Conservation (phyloP, 1,140 invertebrate genomes). For the Pseudomyrmex gracilis region DNA sequence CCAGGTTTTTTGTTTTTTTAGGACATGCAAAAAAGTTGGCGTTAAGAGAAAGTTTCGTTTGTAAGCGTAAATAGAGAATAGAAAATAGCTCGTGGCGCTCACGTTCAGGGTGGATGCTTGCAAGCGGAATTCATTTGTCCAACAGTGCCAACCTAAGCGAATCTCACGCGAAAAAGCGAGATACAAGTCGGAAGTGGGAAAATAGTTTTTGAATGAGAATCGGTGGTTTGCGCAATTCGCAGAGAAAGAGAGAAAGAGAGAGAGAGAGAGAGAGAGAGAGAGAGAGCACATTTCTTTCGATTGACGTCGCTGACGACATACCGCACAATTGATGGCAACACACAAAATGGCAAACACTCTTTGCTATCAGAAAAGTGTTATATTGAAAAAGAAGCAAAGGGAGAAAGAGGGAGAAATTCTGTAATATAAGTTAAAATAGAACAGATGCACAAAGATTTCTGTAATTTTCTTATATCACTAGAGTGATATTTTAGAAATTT, state of each 20-base stretch:
- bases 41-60: neutral
- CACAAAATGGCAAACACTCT: neutral
- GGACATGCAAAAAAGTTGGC: neutral
- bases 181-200: constrained; percentile 27
- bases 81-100: constrained; percentile 15
- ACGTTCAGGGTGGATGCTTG: constrained; percentile 30
- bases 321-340: no score
- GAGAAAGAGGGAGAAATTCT: no score
- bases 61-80: constrained; percentile 44
- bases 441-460: no score
- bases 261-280: no score
- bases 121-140: constrained; percentile 56
- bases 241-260: no score
- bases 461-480: no score
- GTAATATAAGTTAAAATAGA: no score
- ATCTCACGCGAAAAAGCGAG: constrained; percentile 40
- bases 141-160: constrained; percentile 35
- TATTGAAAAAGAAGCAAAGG: no score
- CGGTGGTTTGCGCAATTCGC: constrained; percentile 26
- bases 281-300: neutral
- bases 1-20: neutral
- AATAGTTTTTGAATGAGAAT: constrained; percentile 50
- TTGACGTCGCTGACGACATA: neutral
- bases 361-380: neutral
- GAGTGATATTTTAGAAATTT: no score